phyloP scores from a whole-genome alignment of 2,113 vertebrate species.

The Fukomys damarensis region DNA sequence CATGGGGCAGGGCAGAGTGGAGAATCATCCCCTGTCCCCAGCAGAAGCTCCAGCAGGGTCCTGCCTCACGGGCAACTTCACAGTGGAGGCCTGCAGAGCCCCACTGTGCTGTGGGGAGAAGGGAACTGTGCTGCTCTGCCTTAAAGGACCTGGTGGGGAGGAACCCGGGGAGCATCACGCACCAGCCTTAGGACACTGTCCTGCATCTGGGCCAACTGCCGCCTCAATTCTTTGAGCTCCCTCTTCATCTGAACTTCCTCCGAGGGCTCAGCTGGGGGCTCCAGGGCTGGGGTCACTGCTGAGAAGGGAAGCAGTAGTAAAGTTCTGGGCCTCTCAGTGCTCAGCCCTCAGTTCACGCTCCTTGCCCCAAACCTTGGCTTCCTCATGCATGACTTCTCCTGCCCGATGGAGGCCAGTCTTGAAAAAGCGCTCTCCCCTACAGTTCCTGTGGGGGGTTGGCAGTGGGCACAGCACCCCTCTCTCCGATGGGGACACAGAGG shows the following conservation, averaged over 20 bases:
- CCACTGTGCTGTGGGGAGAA: not conserved
- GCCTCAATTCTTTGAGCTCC: slow-evolving; percentile 93
- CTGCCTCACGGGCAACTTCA: not conserved
- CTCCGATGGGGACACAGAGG: not conserved
- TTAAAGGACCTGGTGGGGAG: not conserved
- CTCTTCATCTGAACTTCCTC: slow-evolving; percentile 88
- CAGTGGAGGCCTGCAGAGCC: not conserved
- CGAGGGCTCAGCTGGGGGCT: slow-evolving; percentile 86
- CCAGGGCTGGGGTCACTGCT: slow-evolving; percentile 77
- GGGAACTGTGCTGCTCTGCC: not conserved
- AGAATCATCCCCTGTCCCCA: not conserved
- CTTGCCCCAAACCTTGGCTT: not conserved
- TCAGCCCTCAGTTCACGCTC: not conserved
- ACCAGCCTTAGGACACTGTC: slow-evolving; percentile 87
- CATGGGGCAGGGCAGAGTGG: not conserved
- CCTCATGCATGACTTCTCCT: not conserved
- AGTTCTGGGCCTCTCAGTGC: not conserved
- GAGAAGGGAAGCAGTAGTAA: not conserved
- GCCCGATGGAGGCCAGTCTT: not conserved
- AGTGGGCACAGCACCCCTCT: not conserved
- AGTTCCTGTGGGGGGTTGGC: not conserved
- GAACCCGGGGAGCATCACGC: not conserved
- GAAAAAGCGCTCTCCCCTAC: not conserved
- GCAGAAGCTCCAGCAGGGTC: not conserved
- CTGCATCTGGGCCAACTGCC: slow-evolving; percentile 96